Evolutionary conservation across 2,888 invertebrate species (phyloP), one percentile per base, ranked within the genome.

Genomic region (Drosophila acutilabella): DNA sequence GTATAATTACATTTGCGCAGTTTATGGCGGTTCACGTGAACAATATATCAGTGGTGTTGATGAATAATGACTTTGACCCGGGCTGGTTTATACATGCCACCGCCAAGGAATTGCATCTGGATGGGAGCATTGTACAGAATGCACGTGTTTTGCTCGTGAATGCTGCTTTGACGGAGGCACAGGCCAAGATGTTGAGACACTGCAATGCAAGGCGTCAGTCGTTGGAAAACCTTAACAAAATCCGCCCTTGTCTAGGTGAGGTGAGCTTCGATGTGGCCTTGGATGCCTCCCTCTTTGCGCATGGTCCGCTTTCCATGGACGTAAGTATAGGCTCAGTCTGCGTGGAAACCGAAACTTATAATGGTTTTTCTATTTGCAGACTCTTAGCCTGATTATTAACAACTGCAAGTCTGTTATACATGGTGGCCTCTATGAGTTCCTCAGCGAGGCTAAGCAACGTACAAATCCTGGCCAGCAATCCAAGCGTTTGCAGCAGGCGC

Each of bases 11-110:
- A 88, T 96, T 97, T 93, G 96, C 96, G 68, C 97, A 97, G 96
- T 97, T 97, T 91, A 96, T 97, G 95, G 96, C 97, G 11, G 94
- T 97, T 18, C 96, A 97, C 89, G 94, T 97, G 59, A 95, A 96
- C 89, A 96, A 96, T 88, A 93, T 96, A 79, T 95, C 94, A 6
- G 93, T 94, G 36, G 94, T 94, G 90, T 93, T 95, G 61, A 93
- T 96, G 90, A 90, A 95, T 90, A 93, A 94, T 84, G 92, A 92
- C 66, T 93, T 94, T 64, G 94, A 94, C 51, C 95, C 95, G 20
- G 95, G 95, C 8, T 96, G 95, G 94, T 93, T 95, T 23, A 93
- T 96, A 3, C 95, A 96, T 83, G 95, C 95, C 2, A 95, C 95
- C 3, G 95, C 96, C 0, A 94, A 94, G 44, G 96, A 95, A 80